phyloP scores from a whole-genome alignment of 23 tunicate genomes.

The Phallusia fumigata region DNA sequence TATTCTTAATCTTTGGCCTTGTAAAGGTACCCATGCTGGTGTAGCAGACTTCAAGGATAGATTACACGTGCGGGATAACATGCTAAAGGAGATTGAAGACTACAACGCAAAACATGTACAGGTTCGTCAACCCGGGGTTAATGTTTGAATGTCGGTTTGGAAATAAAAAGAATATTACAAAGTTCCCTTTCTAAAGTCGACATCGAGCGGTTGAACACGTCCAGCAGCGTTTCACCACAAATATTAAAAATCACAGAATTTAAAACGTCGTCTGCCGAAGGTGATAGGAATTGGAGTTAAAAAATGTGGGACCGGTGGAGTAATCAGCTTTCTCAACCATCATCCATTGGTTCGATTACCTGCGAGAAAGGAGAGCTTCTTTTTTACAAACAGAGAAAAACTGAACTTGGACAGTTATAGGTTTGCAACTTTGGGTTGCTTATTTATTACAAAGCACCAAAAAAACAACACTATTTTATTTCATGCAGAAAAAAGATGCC shows the following conservation, averaged over 20 bases:
- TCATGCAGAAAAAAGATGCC: slow-evolving; percentile 18
- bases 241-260: background rate
- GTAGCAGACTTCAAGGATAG: too few relatives aligned
- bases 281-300: slow-evolving; percentile 62
- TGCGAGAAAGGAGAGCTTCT: slow-evolving; percentile 19
- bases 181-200: too few relatives aligned
- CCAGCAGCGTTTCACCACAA: too few relatives aligned
- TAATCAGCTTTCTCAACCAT: slow-evolving; percentile 46
- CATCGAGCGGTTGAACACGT: too few relatives aligned
- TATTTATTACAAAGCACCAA: background rate
- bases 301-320: slow-evolving; percentile 78
- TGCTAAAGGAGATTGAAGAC: too few relatives aligned
- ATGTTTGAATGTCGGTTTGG: too few relatives aligned
- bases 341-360: slow-evolving; percentile 52
- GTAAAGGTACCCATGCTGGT: too few relatives aligned
- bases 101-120: too few relatives aligned
- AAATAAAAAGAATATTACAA: too few relatives aligned
- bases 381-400: slow-evolving; percentile 17
- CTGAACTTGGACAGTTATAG: background rate
- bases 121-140: too few relatives aligned
- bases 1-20: too few relatives aligned
- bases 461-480: background rate
- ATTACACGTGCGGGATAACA: too few relatives aligned
- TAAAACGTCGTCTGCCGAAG: slow-evolving; percentile 31
- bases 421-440: background rate